Base-by-base conservation (phyloP, 1,140 invertebrate genomes). In the Leguminivora glycinivorella region DNA sequence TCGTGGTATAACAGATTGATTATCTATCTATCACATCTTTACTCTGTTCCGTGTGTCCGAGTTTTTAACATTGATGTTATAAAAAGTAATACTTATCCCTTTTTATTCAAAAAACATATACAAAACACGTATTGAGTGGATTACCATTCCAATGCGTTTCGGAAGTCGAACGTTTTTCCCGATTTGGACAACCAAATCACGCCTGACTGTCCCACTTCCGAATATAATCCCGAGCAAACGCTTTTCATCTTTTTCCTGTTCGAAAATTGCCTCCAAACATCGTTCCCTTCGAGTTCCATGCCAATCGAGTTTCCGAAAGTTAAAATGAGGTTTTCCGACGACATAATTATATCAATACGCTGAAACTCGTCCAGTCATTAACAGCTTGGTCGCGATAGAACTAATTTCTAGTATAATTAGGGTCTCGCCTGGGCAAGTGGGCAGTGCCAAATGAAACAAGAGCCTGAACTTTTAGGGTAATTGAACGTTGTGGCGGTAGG, bases 311-410 rank as follows among this genome's bases (percentile, higher is more conserved):
- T 63, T 22, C 58, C 5, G 14, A 63, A 63, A 63, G 58, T 63
- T 63, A 29, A 63, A 63, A 63, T 63, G 58, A 63, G 26, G 29
- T 63, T 63, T 63, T 63, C 56, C 26, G 26, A 29, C 29, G 58
- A 63, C 58, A 63, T 63, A 63, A 63, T 52, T 52, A 52, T 29
- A 63, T 63, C 58, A 63, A 29, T 63, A 29, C 19, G 25, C 25
- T 22, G 71, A 67, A 52, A 52, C 34, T 69, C 52, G 71, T 56
- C 24, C 31, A 31, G 29, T 43, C 43, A 72, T 69, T 68, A 72
- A 69, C 60, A 26, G 67, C 34, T 58, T 40, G 67, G 25, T 34
- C 22, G 40, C 6, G 71, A 69, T 66, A 72, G 63, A 70, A 63
- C 38, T 68, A 7, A 29, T 63, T 29, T 52, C 25, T 29, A 56